Evolutionary conservation across 2,113 vertebrate species (phyloP), one percentile per base, ranked within the genome.

Genomic region (Sturnus vulgaris): DNA sequence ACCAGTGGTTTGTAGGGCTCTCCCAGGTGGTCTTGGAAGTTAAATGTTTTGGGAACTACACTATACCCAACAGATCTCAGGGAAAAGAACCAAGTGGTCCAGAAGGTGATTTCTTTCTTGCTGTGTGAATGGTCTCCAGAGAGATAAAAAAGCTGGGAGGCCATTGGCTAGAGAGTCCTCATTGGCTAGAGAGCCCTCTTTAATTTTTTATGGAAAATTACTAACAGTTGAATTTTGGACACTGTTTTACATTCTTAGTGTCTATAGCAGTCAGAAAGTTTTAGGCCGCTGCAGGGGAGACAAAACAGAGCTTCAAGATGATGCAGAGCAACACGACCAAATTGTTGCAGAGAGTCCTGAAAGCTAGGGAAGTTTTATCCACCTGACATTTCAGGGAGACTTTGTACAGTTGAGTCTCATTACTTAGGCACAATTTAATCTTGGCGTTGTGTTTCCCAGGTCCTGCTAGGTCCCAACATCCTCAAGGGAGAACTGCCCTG

Each of bases 1-100:
- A 93, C 82, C 89, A 91, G 68, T 81, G 65, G 69, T 93, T 86
- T 95, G 64, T 39, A 46, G 57, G 60, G 5, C 39, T 81, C 65
- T 95, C 46, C 57, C 87, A 93, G 91, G 93, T 90, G 72, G 93
- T 94, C 82, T 90, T 2, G 6, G 27, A 82, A 91, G 89, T 59
- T 80, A 72, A 86, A 23, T 4, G 4, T 72, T 91, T 93, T 90
- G 82, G 85, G 79, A 96, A 47, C 30, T 82, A 57, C 5, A 13
- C 18, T 30, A 73, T 40, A 72, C 50, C 63, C 1, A 8, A 55
- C 4, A 82, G 47, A 86, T 61, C 55, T 78, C 2, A 6, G 33
- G 27, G 39, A 92, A 78, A 52, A 24, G n/a, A 88, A 63, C 17
- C 0, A 1, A 77, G 16, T 47, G 14, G 47, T 81, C 49, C 19